Evolutionary conservation across 37 sponge, comb jelly and placozoan species (phyloP).

Genomic region (Spongilla lacustris): DNA sequence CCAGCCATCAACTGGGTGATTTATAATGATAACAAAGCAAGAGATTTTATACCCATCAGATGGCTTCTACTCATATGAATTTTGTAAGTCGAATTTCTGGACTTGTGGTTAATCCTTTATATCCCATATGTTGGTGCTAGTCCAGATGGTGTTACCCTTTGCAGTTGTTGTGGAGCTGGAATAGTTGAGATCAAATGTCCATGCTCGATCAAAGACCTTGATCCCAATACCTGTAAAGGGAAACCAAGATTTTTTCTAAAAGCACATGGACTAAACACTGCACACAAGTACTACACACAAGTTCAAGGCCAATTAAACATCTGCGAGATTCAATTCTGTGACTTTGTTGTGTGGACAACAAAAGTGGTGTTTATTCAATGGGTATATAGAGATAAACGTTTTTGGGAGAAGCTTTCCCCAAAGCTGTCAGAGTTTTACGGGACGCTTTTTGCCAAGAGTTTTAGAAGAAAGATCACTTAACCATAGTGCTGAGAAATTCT

Average conservation of each 20-base stretch:
- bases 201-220: slow-evolving; percentile 5
- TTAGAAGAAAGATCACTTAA: slow-evolving; percentile 2
- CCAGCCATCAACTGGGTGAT: too few species aligned
- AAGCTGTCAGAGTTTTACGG: slow-evolving; percentile 2
- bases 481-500: slow-evolving; percentile 48
- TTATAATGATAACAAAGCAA: too few species aligned
- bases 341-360: slow-evolving; percentile 19
- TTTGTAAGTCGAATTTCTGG: neutral
- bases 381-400: neutral
- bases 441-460: slow-evolving; percentile 10
- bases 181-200: slow-evolving; percentile 48
- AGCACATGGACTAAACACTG: neutral
- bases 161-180: slow-evolving; percentile 44
- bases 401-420: slow-evolving; percentile 6
- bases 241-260: neutral
- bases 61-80: too few species aligned
- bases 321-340: neutral
- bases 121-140: slow-evolving; percentile 39
- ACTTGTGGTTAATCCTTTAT: slow-evolving; percentile 26
- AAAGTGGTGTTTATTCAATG: neutral
- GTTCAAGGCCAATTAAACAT: neutral
- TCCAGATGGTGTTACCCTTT: slow-evolving; percentile 26
- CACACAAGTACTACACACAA: neutral
- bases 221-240: neutral
- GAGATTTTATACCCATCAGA: too few species aligned